A percentile compares a stretch with the other conserved stretches of the same genome.
Conservation (phyloP, 2,888 invertebrate genomes). For the Phorcus lineatus region DNA sequence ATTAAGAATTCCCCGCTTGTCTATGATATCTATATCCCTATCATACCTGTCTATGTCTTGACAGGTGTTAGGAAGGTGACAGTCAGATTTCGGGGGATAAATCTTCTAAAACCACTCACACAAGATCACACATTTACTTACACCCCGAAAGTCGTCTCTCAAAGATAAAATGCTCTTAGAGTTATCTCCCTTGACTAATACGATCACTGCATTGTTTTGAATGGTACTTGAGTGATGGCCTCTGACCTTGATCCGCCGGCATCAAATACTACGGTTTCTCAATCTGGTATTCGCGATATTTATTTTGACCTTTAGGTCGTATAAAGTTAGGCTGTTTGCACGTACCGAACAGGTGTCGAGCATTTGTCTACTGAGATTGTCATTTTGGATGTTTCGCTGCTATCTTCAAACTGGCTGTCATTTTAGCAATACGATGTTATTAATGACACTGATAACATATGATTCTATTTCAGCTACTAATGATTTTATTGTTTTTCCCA, state of each 20-base stretch:
- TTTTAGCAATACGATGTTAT: background rate
- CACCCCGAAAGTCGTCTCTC: background rate
- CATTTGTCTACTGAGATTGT: background rate
- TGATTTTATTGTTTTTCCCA: too few species aligned
- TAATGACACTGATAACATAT: background rate
- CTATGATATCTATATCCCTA: background rate
- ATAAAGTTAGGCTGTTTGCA: background rate
- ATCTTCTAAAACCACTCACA: background rate
- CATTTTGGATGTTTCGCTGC: background rate
- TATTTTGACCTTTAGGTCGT: background rate
- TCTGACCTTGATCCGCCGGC: background rate
- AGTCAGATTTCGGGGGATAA: background rate
- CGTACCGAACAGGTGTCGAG: background rate
- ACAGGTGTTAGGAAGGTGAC: constrained; percentile 2
- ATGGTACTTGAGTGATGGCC: constrained; percentile 13
- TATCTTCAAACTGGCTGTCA: background rate
- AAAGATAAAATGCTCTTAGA: background rate
- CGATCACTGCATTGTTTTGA: constrained; percentile 3
- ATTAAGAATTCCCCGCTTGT: background rate
- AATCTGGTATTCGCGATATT: constrained; percentile 8
- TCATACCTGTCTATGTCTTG: background rate
- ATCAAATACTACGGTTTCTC: background rate
- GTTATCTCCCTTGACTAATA: constrained; percentile 23
- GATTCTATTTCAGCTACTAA: too few species aligned
- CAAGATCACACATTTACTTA: background rate